A percentile compares a stretch with the other conserved stretches of the same genome.
phyloP scores from a whole-genome alignment of 1,140 invertebrate genomes.

The Chymomyza costata region DNA sequence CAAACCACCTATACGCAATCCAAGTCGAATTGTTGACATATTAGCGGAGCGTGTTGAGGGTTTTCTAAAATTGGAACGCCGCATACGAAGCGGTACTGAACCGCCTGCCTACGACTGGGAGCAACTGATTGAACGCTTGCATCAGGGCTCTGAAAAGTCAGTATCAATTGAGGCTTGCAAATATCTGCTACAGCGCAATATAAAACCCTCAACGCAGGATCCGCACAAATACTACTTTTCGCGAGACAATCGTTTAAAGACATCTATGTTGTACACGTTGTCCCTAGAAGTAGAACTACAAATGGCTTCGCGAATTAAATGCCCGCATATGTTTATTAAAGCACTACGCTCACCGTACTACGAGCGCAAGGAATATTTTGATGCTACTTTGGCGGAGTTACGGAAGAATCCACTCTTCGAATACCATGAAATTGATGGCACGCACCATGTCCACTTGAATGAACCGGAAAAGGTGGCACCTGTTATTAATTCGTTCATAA shows the following conservation, averaged over 20 bases:
- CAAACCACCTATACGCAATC: constrained; percentile 76
- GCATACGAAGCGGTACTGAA: constrained; percentile 71
- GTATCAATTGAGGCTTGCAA: constrained; percentile 77
- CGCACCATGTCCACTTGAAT: constrained; percentile 86
- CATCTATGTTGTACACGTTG: constrained; percentile 75
- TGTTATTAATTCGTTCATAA: constrained; percentile 79
- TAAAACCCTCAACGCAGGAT: constrained; percentile 76
- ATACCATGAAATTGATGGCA: constrained; percentile 80
- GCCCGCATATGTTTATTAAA: constrained; percentile 80
- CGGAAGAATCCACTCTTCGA: constrained; percentile 78
- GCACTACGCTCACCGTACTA: constrained; percentile 77
- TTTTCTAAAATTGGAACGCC: constrained; percentile 76
- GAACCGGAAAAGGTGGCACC: constrained; percentile 79
- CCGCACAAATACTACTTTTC: constrained; percentile 80
- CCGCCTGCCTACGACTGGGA: constrained; percentile 80
- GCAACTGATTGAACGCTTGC: constrained; percentile 77
- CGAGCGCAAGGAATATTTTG: constrained; percentile 77
- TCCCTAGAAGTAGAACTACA: constrained; percentile 76
- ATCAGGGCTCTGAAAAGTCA: constrained; percentile 76
- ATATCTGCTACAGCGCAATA: constrained; percentile 78
- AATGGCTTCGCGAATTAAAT: constrained; percentile 77
- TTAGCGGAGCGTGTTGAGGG: constrained; percentile 72
- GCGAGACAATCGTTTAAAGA: constrained; percentile 79
- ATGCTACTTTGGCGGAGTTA: constrained; percentile 78
- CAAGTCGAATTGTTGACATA: constrained; percentile 37